Evolutionary conservation across 1,140 invertebrate species (phyloP), one percentile per base, ranked within the genome.

Genomic region (Leguminivora glycinivorella): DNA sequence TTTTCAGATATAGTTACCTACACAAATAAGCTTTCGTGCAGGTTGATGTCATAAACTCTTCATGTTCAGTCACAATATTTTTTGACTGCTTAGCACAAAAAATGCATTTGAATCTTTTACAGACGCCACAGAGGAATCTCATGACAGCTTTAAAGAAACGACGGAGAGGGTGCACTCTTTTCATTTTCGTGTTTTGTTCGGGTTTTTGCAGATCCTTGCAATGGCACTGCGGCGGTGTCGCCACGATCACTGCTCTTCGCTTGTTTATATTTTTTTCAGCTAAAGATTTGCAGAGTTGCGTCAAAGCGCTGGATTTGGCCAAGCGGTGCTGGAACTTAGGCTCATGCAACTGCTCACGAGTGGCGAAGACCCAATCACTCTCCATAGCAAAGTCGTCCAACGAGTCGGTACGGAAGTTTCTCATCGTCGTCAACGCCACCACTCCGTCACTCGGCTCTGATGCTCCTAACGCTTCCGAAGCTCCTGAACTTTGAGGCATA

Each of bases 311-410:
- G 0, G 79, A 74, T 52, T 76, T 87, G 3, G 79, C 74, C 40
- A 91, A 72, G 24, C 74, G 76, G 29, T 83, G 71, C 70, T 89
- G 87, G 69, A 90, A 90, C 25, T 71, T 88, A 0, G 89, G 85
- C 24, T 86, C 82, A 38, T 80, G 56, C 5, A 91, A 56, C 34
- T 86, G 78, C 38, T 88, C 82, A 25, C 72, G 75, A 52, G 80
- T 83, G 5, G 89, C 73, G 63, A 90, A 77, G 66, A 91, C 85
- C 88, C 89, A 91, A 25, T 89, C 87, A 69, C 86, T 87, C 73
- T 89, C 84, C 7, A 80, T 72, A 19, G 87, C 78, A 40, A 85
- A 87, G 56, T 88, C 83, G 12, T 85, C 74, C 6, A 91, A 38
- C 3, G 70, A 76, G 56, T 91, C 87, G 29, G 78, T 75, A 14